phyloP scores from a whole-genome alignment of 2,888 invertebrate genomes.

The Eupithecia dodoneata region DNA sequence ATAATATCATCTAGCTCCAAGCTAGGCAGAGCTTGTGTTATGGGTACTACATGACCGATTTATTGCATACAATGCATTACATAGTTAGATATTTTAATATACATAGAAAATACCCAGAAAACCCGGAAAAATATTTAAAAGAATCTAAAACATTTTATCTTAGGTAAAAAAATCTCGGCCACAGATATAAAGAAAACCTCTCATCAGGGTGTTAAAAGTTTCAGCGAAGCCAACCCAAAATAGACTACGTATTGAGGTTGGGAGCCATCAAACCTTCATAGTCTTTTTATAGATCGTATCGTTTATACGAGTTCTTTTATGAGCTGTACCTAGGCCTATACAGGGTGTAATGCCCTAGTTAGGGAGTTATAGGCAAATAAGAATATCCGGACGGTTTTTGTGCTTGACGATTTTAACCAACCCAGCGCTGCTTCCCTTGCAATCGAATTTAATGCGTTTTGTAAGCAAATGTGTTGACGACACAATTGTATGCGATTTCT shows the following conservation, averaged over 20 bases:
- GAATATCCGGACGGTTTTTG: neutral
- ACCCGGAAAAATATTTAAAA: too few species aligned
- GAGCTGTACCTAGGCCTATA: slow-evolving; percentile 32
- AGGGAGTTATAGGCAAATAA: slow-evolving; percentile 8
- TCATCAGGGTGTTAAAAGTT: slow-evolving; percentile 5
- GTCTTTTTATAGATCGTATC: slow-evolving; percentile 42
- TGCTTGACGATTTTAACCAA: neutral
- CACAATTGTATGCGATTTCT: neutral
- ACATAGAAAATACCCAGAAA: too few species aligned
- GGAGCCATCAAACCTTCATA: slow-evolving; percentile 39
- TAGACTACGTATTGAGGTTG: slow-evolving; percentile 20
- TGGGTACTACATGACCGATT: too few species aligned
- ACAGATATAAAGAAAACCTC: slow-evolving; percentile 5
- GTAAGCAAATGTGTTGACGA: neutral
- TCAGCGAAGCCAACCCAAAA: slow-evolving; percentile 8
- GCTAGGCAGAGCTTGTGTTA: too few species aligned
- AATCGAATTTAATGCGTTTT: neutral
- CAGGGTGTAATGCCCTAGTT: slow-evolving; percentile 12
- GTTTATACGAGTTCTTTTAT: slow-evolving; percentile 41
- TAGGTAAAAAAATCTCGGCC: slow-evolving; percentile 4
- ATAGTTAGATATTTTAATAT: too few species aligned
- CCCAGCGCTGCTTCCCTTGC: neutral
- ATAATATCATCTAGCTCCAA: too few species aligned
- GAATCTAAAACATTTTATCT: neutral
- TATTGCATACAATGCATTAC: too few species aligned